Percentiles rank a stretch among this genome's conserved stretches.
phyloP scores from a whole-genome alignment of 2,888 invertebrate genomes.

The Mylabris sibirica region DNA sequence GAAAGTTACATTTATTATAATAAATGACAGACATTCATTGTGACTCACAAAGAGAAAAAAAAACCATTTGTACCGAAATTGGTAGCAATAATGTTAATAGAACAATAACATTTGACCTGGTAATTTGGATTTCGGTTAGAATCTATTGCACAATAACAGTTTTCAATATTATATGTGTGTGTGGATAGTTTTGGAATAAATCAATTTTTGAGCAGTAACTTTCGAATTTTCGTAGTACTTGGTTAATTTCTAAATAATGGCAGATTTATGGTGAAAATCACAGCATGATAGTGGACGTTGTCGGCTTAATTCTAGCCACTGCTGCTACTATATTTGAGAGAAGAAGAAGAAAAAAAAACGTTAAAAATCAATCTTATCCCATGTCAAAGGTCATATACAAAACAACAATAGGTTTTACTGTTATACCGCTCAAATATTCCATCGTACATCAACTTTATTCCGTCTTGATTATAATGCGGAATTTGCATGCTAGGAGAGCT shows the following conservation, averaged over 20 bases:
- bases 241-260: not conserved
- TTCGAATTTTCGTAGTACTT: conserved; percentile 15
- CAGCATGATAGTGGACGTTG: not conserved
- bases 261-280: not conserved
- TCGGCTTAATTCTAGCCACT: not conserved
- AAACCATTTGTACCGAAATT: conserved; percentile 33
- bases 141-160: not conserved
- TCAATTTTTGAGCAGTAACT: conserved; percentile 19
- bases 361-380: conserved; percentile 16
- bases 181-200: not conserved
- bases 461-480: conserved; percentile 26
- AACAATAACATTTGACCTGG: conserved; percentile 40
- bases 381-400: conserved; percentile 27
- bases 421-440: conserved; percentile 19
- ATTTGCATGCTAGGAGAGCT: conserved; percentile 28
- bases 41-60: conserved; percentile 28
- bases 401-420: conserved; percentile 28
- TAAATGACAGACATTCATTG: conserved; percentile 26
- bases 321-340: not conserved
- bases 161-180: not conserved
- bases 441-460: conserved; percentile 27
- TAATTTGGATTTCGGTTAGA: conserved; percentile 36
- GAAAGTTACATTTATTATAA: conserved; percentile 31
- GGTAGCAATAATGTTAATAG: conserved; percentile 33
- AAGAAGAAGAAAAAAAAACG: too few relatives aligned